Evolutionary conservation across 2,113 vertebrate genomes (phyloP).

Genomic region (Athene cunicularia): DNA sequence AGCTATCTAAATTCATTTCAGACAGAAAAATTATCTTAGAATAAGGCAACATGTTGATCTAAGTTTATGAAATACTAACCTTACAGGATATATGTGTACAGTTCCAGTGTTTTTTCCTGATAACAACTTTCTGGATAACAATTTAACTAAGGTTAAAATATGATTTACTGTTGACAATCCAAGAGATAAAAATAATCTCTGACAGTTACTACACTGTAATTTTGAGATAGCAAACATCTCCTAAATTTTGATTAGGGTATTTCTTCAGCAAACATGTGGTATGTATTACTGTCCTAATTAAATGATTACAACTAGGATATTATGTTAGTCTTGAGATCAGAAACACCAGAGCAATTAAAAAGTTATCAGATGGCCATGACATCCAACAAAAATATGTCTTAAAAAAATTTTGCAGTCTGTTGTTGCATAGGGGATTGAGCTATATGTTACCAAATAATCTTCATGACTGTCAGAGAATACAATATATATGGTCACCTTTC

Average conservation of each 20-base stretch:
- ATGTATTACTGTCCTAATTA: background rate
- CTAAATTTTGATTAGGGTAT: background rate
- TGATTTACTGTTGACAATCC: background rate
- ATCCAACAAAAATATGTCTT: background rate
- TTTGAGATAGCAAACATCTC: background rate
- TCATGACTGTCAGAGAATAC: background rate
- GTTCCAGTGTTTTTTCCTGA: background rate
- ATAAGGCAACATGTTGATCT: background rate
- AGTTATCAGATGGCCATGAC: background rate
- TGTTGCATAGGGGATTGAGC: background rate
- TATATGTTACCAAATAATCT: background rate
- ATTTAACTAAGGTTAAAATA: background rate
- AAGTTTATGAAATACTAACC: background rate
- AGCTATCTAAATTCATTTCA: background rate
- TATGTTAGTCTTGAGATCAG: background rate
- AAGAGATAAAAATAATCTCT: background rate
- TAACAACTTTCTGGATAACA: background rate
- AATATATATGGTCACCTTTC: background rate
- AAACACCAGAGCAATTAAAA: constrained; percentile 4
- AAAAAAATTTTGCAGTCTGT: background rate
- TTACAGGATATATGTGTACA: background rate
- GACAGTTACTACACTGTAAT: background rate
- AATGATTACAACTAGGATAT: background rate
- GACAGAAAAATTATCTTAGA: background rate
- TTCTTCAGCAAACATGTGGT: background rate